phyloP scores from a whole-genome alignment of 1,140 invertebrate species.

The Scaptodrosophila lebanonensis region DNA sequence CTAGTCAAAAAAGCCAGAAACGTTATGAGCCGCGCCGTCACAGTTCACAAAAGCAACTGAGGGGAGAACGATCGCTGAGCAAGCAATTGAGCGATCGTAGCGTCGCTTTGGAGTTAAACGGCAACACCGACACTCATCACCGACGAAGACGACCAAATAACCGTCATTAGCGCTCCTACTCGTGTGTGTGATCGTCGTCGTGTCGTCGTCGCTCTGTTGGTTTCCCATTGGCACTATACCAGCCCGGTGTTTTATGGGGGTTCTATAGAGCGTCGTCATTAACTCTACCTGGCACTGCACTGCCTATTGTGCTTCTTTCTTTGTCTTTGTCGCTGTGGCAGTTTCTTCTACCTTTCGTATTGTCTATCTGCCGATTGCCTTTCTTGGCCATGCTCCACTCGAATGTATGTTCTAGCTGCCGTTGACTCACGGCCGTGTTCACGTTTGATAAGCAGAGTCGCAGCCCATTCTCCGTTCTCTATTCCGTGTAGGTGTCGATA shows the following conservation, averaged over 20 bases:
- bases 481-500: conserved; percentile 37
- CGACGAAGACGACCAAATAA: too few relatives aligned
- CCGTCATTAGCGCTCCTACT: too few relatives aligned
- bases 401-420: too few relatives aligned
- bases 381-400: conserved; percentile 55
- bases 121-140: too few relatives aligned
- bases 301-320: conserved; percentile 12
- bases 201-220: conserved; percentile 35
- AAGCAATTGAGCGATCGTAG: conserved; percentile 10
- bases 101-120: too few relatives aligned
- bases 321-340: conserved; percentile 24
- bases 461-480: conserved; percentile 7
- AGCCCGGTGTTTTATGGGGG: conserved; percentile 50
- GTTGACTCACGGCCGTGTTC: conserved; percentile 55
- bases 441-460: conserved; percentile 51
- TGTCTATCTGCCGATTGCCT: conserved; percentile 56
- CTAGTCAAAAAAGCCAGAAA: conserved; percentile 20
- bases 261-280: conserved; percentile 34
- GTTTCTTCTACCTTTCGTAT: conserved; percentile 44
- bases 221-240: conserved; percentile 9
- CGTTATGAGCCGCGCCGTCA: conserved; percentile 34
- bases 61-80: conserved; percentile 11
- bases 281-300: conserved; percentile 22
- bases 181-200: too few relatives aligned
- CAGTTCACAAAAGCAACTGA: conserved; percentile 61